Conservation (phyloP, 2,888 invertebrate genomes). For the Trissolcus brochymenae region DNA sequence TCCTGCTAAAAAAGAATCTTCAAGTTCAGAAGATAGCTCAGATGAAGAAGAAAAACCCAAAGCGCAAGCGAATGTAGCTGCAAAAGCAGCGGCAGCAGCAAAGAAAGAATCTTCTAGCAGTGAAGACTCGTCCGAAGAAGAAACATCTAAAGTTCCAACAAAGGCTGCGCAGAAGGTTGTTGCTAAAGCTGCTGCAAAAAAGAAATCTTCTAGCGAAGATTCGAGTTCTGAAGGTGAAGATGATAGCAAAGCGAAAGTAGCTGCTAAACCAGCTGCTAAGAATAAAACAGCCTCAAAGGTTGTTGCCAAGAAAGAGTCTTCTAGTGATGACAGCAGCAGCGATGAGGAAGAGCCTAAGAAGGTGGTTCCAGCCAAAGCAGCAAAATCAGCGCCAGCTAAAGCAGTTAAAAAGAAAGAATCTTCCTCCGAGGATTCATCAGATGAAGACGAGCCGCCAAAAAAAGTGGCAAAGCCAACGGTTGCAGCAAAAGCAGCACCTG, state of each 20-base stretch:
- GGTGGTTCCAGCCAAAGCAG: slow-evolving; percentile 6
- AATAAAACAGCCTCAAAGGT: slow-evolving; percentile 29
- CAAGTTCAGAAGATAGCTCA: slow-evolving; percentile 68
- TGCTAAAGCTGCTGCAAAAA: slow-evolving; percentile 18
- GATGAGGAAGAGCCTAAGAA: slow-evolving; percentile 67
- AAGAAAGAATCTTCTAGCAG: slow-evolving; percentile 66
- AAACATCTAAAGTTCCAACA: slow-evolving; percentile 35
- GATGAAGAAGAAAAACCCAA: slow-evolving; percentile 62
- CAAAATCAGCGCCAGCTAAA: slow-evolving; percentile 27
- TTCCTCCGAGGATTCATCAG: slow-evolving; percentile 31
- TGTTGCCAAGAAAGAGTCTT: slow-evolving; percentile 70
- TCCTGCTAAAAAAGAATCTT: slow-evolving; percentile 67
- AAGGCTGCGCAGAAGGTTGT: slow-evolving; percentile 53
- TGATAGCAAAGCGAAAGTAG: slow-evolving; percentile 43
- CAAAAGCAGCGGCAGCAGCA: slow-evolving; percentile 35
- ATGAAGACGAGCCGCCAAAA: slow-evolving; percentile 54
- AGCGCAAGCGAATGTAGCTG: not conserved
- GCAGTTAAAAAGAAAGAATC: slow-evolving; percentile 11
- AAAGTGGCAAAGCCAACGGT: slow-evolving; percentile 7
- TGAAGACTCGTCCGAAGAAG: slow-evolving; percentile 64
- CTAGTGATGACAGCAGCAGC: slow-evolving; percentile 74
- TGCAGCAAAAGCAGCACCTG: slow-evolving; percentile 9
- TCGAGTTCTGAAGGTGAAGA: slow-evolving; percentile 36
- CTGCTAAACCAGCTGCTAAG: slow-evolving; percentile 8
- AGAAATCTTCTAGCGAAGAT: slow-evolving; percentile 57